phyloP scores from a whole-genome alignment of 2,888 invertebrate genomes.

The Ophion ellenae region DNA sequence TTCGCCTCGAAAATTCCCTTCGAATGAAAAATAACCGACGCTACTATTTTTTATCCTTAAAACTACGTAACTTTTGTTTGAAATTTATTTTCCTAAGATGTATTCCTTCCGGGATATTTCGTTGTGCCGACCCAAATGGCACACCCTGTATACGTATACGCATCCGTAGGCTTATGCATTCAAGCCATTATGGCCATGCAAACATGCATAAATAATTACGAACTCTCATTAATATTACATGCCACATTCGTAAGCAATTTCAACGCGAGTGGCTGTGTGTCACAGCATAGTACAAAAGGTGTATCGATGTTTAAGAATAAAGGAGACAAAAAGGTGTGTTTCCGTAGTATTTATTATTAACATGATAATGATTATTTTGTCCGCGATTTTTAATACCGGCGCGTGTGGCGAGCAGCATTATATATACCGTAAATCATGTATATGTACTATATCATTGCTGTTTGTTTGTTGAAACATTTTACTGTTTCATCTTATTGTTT shows the following conservation, averaged over 20 bases:
- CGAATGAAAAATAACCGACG: neutral
- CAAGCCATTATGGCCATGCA: constrained; percentile 31
- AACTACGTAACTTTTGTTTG: neutral
- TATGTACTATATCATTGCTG: too few species aligned
- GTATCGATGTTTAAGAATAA: neutral
- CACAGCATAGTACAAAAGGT: neutral
- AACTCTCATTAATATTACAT: constrained; percentile 42
- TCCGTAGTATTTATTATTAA: neutral
- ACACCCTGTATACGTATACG: neutral
- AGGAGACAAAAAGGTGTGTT: neutral
- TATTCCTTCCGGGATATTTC: neutral
- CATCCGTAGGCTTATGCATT: neutral
- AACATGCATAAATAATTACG: constrained; percentile 55
- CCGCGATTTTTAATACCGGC: neutral
- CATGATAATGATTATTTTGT: neutral
- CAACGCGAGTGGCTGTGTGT: neutral
- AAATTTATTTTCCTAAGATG: neutral
- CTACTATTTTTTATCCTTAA: neutral
- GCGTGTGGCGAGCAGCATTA: neutral
- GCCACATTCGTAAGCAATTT: constrained; percentile 30
- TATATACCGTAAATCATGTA: neutral
- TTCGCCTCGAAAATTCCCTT: too few species aligned
- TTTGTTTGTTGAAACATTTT: too few species aligned
- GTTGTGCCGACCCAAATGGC: neutral
- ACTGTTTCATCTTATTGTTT: too few species aligned